Conservation (phyloP, 2,113 vertebrate genomes). For the Australoheros scitulus region DNA sequence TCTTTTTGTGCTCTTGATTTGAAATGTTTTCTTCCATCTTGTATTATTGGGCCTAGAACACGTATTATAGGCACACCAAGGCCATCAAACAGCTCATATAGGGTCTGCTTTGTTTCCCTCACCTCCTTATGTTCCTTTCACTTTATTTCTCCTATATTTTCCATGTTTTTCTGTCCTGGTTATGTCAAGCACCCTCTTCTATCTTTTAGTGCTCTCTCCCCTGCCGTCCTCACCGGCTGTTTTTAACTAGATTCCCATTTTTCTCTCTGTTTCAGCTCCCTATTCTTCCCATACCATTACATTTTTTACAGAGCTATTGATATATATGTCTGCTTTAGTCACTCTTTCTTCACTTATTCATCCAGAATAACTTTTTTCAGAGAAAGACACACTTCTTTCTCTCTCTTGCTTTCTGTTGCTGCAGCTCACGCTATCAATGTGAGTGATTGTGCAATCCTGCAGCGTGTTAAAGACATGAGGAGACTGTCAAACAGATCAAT, state of each 20-base stretch:
- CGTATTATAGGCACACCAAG: neutral
- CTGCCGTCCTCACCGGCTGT: neutral
- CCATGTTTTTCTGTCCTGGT: neutral
- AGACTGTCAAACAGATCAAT: conserved; percentile 78
- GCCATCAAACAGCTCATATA: neutral
- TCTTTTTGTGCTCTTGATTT: neutral
- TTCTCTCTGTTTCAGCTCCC: conserved; percentile 6
- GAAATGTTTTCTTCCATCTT: conserved; percentile 27
- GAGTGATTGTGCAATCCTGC: conserved; percentile 72
- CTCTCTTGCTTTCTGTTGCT: conserved; percentile 15
- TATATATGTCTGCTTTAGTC: conserved; percentile 40
- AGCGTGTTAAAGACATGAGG: conserved; percentile 70
- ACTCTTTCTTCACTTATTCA: conserved; percentile 48
- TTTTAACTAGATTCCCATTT: conserved; percentile 21
- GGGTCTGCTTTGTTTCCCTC: conserved; percentile 25
- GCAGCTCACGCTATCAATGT: conserved; percentile 62
- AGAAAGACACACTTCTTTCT: conserved; percentile 12
- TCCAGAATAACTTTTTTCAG: neutral
- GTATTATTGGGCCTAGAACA: neutral
- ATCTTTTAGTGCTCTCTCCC: neutral
- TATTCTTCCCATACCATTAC: conserved; percentile 15
- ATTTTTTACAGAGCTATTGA: conserved; percentile 24
- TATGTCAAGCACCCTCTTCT: neutral
- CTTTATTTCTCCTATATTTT: neutral
- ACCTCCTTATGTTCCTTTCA: neutral